Base-by-base conservation (phyloP, 2,113 vertebrate genomes). In the Psittacula cyanocephala region DNA sequence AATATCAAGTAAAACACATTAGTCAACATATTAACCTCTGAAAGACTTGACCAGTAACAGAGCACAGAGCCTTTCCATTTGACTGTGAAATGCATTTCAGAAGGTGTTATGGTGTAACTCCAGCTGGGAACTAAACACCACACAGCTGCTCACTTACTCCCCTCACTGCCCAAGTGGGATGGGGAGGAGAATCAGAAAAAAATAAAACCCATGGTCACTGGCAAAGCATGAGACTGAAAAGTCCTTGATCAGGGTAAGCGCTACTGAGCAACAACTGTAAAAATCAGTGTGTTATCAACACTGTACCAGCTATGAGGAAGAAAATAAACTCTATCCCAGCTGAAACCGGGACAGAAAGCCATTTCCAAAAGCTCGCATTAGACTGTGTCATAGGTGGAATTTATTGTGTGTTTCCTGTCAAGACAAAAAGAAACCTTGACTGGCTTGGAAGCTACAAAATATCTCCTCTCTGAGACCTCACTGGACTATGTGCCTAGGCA, bases 401-500 rank as follows among this genome's bases (percentile, higher is more conserved):
- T 81, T 65, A 22, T 17, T 24, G 9, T 63, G 35, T 17, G 71
- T 70, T 28, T 44, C 7, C 24, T 81, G 24, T 33, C 41, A n/a
- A 59, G 17, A 57, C 2, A 4, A 67, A 55, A 24, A 17, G 4
- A 68, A 44, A 63, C 13, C 33, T 29, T 7, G 2, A 19, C 10
- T 23, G 20, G 33, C 28, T 49, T 9, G 28, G n/a, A 67, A 17
- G 31, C 46, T 37, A 18, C 31, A 35, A 46, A 59, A 28, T 2
- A 25, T 3, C 11, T 71, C 29, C 20, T 50, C 29, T 49, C 27
- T 0, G 1, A 76, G n/a, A 16, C 33, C 33, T 55, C 35, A 20
- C 14, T 13, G 25, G 8, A 15, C 5, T 2, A 41, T 0, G 19
- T 10, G 9, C 12, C 0, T 1, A 68, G 62, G 55, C 25, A 35